phyloP scores from a whole-genome alignment of 2,888 invertebrate genomes.

The Drosophila fulvimacula region DNA sequence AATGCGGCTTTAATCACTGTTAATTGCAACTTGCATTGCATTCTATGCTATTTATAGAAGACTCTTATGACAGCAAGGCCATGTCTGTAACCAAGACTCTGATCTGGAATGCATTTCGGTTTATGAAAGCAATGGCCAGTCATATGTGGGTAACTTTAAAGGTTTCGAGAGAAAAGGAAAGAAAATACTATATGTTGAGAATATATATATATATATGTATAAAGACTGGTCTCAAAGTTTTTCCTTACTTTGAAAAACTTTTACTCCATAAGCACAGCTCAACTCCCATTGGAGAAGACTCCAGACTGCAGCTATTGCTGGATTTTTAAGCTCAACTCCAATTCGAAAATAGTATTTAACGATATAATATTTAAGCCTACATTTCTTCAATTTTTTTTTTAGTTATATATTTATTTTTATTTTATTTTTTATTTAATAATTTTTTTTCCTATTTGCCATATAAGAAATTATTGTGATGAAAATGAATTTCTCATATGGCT shows the following conservation, averaged over 20 bases:
- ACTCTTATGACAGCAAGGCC: background rate
- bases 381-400: background rate
- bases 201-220: too few relatives aligned
- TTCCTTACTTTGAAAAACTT: background rate
- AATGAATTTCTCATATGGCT: too few relatives aligned
- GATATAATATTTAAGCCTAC: background rate
- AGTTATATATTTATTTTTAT: background rate
- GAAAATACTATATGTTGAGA: too few relatives aligned
- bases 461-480: too few relatives aligned
- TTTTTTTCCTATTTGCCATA: too few relatives aligned
- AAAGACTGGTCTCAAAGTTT: too few relatives aligned
- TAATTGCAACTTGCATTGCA: background rate
- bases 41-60: slow-evolving; percentile 9
- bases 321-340: too few relatives aligned
- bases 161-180: background rate
- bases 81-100: background rate
- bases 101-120: background rate
- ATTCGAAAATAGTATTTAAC: background rate
- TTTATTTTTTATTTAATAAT: too few relatives aligned
- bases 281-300: too few relatives aligned
- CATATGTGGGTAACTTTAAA: background rate
- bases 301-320: too few relatives aligned
- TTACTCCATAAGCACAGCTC: background rate
- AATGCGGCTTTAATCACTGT: background rate
- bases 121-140: too few relatives aligned